These are phyloP conservation scores for Chionoecetes opilio DNA, from an alignment of 1,140 invertebrate genomes.

Conservation along the genomic window DNA sequence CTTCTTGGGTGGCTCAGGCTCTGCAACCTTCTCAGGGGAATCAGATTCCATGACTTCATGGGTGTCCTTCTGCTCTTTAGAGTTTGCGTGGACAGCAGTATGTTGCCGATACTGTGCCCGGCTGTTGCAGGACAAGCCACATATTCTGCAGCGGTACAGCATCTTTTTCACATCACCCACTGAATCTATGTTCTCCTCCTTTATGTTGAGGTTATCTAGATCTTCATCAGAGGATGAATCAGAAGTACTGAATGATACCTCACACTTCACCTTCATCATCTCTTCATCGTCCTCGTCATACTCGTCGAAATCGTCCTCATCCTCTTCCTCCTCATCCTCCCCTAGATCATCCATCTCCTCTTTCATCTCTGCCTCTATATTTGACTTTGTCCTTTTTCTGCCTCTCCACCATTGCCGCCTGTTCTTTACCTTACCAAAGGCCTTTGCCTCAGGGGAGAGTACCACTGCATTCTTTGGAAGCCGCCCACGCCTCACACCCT, in stretches of 20 bases:
- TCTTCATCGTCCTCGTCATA: background rate
- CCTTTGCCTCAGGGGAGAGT: background rate
- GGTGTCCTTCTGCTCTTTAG: background rate
- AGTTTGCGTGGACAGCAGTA: background rate
- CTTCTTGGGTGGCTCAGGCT: background rate
- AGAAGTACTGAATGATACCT: background rate
- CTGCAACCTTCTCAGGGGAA: background rate
- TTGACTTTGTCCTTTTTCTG: background rate
- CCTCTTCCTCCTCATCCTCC: background rate
- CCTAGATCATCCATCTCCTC: constrained; percentile 54
- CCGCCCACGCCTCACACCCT: constrained; percentile 46
- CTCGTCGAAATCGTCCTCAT: background rate
- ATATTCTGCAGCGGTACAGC: constrained; percentile 61
- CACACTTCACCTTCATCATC: background rate
- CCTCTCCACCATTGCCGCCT: background rate
- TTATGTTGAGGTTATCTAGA: background rate
- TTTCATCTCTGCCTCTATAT: background rate
- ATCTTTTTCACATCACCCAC: constrained; percentile 68
- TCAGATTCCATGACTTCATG: background rate
- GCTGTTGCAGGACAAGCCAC: constrained; percentile 50
- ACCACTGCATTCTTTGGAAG: constrained; percentile 67
- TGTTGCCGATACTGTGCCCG: constrained; percentile 56
- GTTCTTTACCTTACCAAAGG: background rate
- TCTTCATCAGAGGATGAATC: background rate
- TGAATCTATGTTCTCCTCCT: constrained; percentile 54